Evolutionary conservation across 2,113 vertebrate genomes (phyloP).

Genomic region (Elaphurus davidianus): DNA sequence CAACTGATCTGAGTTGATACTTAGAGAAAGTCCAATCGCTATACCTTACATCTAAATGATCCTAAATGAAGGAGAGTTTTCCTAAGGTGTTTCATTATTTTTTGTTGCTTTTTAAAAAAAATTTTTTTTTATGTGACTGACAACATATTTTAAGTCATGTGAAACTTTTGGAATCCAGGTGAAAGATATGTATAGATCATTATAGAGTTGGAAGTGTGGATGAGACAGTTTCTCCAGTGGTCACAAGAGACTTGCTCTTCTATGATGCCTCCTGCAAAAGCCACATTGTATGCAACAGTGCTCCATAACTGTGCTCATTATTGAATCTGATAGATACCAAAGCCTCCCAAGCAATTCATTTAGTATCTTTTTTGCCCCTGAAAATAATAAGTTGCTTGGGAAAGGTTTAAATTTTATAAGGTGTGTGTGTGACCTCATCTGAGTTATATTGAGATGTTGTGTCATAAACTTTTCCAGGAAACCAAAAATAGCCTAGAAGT

Average conservation of each 20-base stretch:
- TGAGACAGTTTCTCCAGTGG: neutral
- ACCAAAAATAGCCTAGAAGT: constrained; percentile 25
- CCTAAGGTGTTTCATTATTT: neutral
- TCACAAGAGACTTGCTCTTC: neutral
- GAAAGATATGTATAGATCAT: neutral
- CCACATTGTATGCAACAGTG: neutral
- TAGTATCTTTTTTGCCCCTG: neutral
- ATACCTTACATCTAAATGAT: neutral
- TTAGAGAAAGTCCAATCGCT: neutral
- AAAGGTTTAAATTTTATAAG: constrained; percentile 34
- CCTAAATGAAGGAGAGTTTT: neutral
- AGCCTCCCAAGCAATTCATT: neutral
- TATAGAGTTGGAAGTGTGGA: neutral
- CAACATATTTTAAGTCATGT: neutral
- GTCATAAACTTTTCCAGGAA: constrained; percentile 40
- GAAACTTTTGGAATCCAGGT: neutral
- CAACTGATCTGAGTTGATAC: neutral
- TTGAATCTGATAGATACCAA: neutral
- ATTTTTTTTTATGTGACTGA: neutral
- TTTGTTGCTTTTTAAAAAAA: neutral
- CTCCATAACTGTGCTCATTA: neutral
- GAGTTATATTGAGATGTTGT: neutral
- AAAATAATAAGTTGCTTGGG: neutral
- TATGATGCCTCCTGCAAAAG: neutral
- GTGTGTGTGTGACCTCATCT: neutral